phyloP scores from a whole-genome alignment of 2,888 invertebrate species.

The Caenorhabditis panamensis region DNA sequence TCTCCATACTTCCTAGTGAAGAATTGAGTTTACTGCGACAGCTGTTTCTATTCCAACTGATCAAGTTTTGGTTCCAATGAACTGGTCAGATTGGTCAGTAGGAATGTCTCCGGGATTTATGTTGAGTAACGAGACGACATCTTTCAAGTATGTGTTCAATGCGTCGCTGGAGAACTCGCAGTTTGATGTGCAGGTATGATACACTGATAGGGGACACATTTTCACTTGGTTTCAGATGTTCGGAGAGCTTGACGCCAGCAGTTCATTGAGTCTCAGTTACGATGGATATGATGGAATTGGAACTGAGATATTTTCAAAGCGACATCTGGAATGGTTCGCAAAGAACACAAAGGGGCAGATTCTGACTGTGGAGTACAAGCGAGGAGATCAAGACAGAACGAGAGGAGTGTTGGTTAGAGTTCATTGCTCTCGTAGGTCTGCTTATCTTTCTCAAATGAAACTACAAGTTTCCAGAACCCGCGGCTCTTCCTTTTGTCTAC shows the following conservation, averaged over 20 bases:
- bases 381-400: slow-evolving; percentile 38
- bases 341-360: slow-evolving; percentile 40
- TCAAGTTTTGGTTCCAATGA: slow-evolving; percentile 30
- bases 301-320: slow-evolving; percentile 30
- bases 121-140: slow-evolving; percentile 41
- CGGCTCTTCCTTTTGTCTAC: slow-evolving; percentile 21
- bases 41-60: slow-evolving; percentile 19
- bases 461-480: slow-evolving; percentile 46
- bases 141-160: slow-evolving; percentile 45
- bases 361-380: slow-evolving; percentile 56
- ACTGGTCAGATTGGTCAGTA: slow-evolving; percentile 56
- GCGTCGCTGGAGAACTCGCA: slow-evolving; percentile 30
- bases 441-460: too few relatives aligned
- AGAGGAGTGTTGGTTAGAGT: slow-evolving; percentile 55
- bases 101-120: slow-evolving; percentile 63
- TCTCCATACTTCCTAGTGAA: slow-evolving; percentile 33
- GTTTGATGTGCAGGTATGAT: slow-evolving; percentile 45
- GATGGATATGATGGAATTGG: slow-evolving; percentile 54
- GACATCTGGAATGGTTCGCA: neutral
- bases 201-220: too few relatives aligned
- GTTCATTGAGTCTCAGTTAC: slow-evolving; percentile 32
- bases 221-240: slow-evolving; percentile 36
- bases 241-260: slow-evolving; percentile 34
- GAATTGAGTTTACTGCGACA: slow-evolving; percentile 37
- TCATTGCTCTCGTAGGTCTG: slow-evolving; percentile 53